These are phyloP conservation scores for Marronus borbonicus DNA, from an alignment of 2,888 invertebrate genomes.

Conservation along the genomic window DNA sequence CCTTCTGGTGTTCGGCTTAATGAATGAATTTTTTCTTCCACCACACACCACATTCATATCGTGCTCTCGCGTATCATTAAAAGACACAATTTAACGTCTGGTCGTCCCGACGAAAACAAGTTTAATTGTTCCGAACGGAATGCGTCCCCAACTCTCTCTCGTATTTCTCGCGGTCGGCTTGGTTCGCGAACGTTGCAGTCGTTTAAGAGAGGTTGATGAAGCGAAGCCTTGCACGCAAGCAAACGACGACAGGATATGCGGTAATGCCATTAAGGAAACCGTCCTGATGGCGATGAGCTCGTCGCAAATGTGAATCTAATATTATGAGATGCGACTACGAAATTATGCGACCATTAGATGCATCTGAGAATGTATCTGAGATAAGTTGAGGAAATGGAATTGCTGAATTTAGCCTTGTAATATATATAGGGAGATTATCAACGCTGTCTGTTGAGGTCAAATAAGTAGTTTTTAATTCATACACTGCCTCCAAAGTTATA, in stretches of 20 bases:
- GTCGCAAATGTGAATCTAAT: slow-evolving; percentile 1
- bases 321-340: not conserved
- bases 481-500: too few species aligned
- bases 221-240: slow-evolving; percentile 18
- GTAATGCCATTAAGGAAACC: slow-evolving; percentile 29
- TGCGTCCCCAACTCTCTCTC: slow-evolving; percentile 6
- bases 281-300: not conserved
- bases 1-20: slow-evolving; percentile 18
- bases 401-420: too few species aligned
- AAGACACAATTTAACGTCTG: slow-evolving; percentile 37
- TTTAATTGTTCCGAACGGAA: slow-evolving; percentile 37
- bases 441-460: too few species aligned
- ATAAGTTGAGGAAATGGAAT: too few species aligned
- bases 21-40: slow-evolving; percentile 30
- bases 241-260: slow-evolving; percentile 28
- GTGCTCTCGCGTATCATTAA: slow-evolving; percentile 21
- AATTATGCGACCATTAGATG: slow-evolving; percentile 5
- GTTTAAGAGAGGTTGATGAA: slow-evolving; percentile 1
- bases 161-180: not conserved
- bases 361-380: too few species aligned
- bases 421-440: too few species aligned
- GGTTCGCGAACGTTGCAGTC: not conserved
- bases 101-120: slow-evolving; percentile 21
- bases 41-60: not conserved
- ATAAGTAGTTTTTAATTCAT: too few species aligned